Evolutionary conservation across 2,113 vertebrate genomes (phyloP).

Genomic region (Leptocoma aspasia): DNA sequence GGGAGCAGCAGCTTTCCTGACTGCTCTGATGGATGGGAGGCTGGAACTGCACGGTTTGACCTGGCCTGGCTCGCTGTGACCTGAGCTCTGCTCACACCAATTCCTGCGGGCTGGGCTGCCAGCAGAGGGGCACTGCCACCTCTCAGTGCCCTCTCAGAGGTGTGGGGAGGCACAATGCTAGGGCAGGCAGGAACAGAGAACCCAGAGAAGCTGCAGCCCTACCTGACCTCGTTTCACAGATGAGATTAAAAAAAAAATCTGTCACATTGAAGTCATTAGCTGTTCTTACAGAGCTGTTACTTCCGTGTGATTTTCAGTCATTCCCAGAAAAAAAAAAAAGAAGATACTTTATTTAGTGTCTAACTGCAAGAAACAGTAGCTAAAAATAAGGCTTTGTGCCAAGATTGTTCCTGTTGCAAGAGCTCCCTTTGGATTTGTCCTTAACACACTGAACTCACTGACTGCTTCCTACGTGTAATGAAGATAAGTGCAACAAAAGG

Average conservation of each 20-base stretch:
- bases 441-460: not conserved
- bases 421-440: not conserved
- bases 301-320: not conserved
- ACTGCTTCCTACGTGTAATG: not conserved
- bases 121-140: not conserved
- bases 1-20: not conserved
- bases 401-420: not conserved
- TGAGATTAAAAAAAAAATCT: not conserved
- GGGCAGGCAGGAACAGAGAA: not conserved
- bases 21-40: not conserved
- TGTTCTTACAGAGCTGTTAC: not conserved
- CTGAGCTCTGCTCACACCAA: not conserved
- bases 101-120: not conserved
- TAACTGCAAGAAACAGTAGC: not conserved
- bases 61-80: not conserved
- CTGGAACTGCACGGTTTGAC: rapidly evolving
- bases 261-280: not conserved
- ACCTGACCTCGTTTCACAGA: not conserved
- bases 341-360: not conserved
- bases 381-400: not conserved
- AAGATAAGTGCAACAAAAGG: not conserved
- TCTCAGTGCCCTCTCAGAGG: not conserved
- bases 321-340: not conserved
- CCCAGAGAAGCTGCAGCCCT: not conserved
- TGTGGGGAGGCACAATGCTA: rapidly evolving